Conservation (phyloP, 2,888 invertebrate species). For the Aleiodes testaceus region DNA sequence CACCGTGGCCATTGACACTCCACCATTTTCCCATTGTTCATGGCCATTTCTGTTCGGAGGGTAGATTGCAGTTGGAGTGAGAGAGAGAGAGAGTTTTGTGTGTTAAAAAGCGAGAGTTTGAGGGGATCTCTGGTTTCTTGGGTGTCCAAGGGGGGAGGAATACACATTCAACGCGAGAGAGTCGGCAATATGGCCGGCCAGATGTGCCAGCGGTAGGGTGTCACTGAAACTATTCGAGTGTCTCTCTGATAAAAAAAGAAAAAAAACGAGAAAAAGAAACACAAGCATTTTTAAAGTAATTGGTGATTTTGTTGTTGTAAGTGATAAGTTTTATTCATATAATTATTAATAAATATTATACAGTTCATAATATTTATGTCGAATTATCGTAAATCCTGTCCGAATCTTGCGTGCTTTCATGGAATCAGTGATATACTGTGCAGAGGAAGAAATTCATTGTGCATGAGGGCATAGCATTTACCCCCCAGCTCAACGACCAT, state of each 20-base stretch:
- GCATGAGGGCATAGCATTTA: constrained; percentile 71
- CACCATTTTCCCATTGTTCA: no score
- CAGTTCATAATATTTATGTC: constrained; percentile 69
- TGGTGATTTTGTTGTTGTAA: constrained; percentile 61
- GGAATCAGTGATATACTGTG: constrained; percentile 71
- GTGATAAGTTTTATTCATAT: not conserved
- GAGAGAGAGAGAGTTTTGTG: not conserved
- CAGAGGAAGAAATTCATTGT: constrained; percentile 67
- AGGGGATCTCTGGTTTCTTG: not conserved
- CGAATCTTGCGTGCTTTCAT: constrained; percentile 72
- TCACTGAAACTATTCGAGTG: constrained; percentile 55
- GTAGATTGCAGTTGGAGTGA: not conserved
- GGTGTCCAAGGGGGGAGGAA: constrained; percentile 1
- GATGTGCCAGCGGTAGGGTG: constrained; percentile 70
- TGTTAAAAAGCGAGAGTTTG: constrained; percentile 20
- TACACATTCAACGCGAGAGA: constrained; percentile 37
- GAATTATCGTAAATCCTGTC: constrained; percentile 71
- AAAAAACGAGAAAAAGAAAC: not conserved
- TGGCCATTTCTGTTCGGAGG: no score
- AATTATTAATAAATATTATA: not conserved
- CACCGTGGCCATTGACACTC: no score
- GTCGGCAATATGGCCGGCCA: constrained; percentile 70
- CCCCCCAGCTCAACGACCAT: constrained; percentile 69
- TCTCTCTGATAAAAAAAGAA: not conserved
- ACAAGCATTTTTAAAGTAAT: not conserved